Conservation (phyloP, 2,797 vertebrate species). For the Rhinogobio ventralis region DNA sequence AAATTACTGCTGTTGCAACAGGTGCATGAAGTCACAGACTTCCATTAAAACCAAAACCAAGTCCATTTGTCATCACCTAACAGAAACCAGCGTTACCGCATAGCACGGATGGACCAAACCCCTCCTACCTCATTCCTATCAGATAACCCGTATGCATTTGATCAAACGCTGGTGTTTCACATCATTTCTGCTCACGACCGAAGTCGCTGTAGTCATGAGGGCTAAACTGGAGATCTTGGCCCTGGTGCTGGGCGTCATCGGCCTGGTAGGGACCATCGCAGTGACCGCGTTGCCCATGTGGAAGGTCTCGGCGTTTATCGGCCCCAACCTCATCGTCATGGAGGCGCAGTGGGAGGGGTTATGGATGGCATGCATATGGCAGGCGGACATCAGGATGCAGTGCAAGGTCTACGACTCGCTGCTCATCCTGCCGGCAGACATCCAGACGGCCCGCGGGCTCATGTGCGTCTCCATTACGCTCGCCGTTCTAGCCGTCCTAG, state of each 20-base stretch:
- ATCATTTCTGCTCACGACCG: background rate
- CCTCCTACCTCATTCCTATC: conserved; percentile 27
- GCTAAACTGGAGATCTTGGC: conserved; percentile 69
- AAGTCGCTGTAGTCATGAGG: conserved; percentile 62
- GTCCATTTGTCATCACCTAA: background rate
- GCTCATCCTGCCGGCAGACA: conserved; percentile 46
- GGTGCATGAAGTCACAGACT: background rate
- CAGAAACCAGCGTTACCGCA: conserved; percentile 70
- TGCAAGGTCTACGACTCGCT: conserved; percentile 75
- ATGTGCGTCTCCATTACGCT: conserved; percentile 17
- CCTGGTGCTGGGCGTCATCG: conserved; percentile 38
- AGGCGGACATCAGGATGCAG: conserved; percentile 71
- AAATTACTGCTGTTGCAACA: no score
- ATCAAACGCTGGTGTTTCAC: background rate
- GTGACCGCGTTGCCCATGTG: conserved; percentile 45
- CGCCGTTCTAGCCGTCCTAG: conserved; percentile 55
- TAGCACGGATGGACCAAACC: conserved; percentile 45
- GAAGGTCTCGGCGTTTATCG: conserved; percentile 50
- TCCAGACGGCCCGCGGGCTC: conserved; percentile 51
- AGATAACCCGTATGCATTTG: background rate
- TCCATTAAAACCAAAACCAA: background rate
- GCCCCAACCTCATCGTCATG: conserved; percentile 46
- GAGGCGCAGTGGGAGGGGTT: conserved; percentile 48
- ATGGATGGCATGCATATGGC: conserved; percentile 46
- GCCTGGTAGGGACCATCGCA: conserved; percentile 28